Percentiles rank a stretch among this genome's conserved stretches.
These are phyloP conservation scores for Scomber colias DNA, from an alignment of 2,113 vertebrate species.

Conservation along the genomic window DNA sequence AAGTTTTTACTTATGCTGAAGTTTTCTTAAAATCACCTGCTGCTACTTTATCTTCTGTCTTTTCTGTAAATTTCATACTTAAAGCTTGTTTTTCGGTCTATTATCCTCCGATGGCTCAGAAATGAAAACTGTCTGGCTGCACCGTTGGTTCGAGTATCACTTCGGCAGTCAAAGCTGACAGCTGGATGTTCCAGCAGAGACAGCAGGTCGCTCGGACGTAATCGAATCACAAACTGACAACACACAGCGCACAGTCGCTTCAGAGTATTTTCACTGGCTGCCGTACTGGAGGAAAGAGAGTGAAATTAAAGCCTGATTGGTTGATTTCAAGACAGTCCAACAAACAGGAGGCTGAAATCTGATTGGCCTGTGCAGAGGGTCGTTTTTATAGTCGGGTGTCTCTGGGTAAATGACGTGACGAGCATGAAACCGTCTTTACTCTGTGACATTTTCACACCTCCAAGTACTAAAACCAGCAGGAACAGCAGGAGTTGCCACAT, in stretches of 20 bases:
- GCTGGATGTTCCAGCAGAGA: slow-evolving; percentile 29
- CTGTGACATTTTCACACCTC: slow-evolving; percentile 36
- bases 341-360: neutral
- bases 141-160: neutral
- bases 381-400: neutral
- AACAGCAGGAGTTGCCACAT: neutral
- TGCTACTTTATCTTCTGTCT: no score
- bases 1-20: no score
- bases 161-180: neutral
- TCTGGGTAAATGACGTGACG: neutral
- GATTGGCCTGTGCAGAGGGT: neutral
- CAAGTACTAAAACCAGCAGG: neutral
- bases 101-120: neutral
- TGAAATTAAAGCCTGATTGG: neutral
- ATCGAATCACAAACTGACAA: slow-evolving; percentile 12
- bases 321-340: neutral
- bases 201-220: slow-evolving; percentile 1
- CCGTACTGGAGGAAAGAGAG: neutral
- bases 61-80: no score
- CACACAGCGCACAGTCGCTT: neutral
- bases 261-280: neutral
- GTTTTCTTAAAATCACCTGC: no score
- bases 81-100: neutral
- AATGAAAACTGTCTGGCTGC: neutral
- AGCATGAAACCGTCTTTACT: slow-evolving; percentile 5